Percentiles rank a stretch among this genome's conserved stretches.
These are phyloP conservation scores for Acleris laterana DNA, from an alignment of 2,888 invertebrate genomes.

Conservation along the genomic window DNA sequence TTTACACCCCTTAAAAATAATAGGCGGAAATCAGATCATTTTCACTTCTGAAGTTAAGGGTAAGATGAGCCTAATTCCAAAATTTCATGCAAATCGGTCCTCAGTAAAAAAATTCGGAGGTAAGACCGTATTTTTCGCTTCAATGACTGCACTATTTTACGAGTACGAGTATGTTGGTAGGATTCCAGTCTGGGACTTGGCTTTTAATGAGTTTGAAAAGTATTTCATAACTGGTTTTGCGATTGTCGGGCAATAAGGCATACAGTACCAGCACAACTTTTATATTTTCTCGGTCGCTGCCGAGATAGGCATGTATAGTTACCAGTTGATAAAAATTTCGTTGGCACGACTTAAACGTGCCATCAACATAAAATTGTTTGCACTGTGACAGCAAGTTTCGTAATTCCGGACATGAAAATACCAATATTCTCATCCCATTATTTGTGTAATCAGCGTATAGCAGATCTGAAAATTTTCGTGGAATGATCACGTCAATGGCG, in stretches of 20 bases:
- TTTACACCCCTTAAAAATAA: too few species aligned
- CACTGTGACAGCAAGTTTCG: neutral
- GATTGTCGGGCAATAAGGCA: conserved; percentile 4
- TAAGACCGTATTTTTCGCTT: too few species aligned
- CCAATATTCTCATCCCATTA: neutral
- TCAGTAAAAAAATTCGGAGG: too few species aligned
- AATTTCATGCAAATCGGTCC: too few species aligned
- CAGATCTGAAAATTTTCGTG: neutral
- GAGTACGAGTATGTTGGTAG: too few species aligned
- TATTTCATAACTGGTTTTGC: neutral
- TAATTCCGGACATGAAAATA: neutral
- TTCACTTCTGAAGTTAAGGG: too few species aligned
- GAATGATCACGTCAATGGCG: too few species aligned
- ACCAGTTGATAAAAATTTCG: conserved; percentile 20
- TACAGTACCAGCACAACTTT: conserved; percentile 18
- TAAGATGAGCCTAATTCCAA: too few species aligned
- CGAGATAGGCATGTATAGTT: conserved; percentile 9
- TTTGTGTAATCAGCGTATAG: neutral
- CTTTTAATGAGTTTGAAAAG: neutral
- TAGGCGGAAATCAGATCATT: too few species aligned
- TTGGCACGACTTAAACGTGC: conserved; percentile 3
- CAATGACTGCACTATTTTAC: too few species aligned
- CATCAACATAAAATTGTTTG: conserved; percentile 6
- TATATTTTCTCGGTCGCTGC: conserved; percentile 17
- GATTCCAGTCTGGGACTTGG: neutral